These are phyloP conservation scores for Clarias macrocephalus DNA, from an alignment of 2,113 vertebrate genomes.

Conservation along the genomic window DNA sequence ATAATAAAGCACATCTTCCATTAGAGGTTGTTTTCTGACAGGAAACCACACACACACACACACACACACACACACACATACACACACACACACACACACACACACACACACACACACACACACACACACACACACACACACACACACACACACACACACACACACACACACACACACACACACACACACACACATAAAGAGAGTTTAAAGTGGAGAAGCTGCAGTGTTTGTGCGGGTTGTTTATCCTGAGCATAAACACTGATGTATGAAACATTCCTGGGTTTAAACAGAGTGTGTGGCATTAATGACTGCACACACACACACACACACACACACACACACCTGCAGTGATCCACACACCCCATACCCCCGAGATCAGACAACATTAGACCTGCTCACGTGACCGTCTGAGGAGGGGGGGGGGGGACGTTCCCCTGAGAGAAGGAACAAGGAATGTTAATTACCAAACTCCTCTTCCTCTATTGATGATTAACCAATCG, in stretches of 20 bases:
- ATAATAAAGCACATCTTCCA: background rate
- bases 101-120: slow-evolving; percentile 1
- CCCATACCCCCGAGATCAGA: background rate
- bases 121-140: background rate
- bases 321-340: background rate
- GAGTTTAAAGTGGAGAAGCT: background rate
- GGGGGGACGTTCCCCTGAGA: background rate
- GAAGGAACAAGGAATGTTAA: background rate
- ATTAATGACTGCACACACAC: background rate
- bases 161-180: slow-evolving; percentile 7
- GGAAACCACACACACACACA: background rate
- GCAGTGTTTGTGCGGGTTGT: background rate
- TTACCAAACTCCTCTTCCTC: background rate
- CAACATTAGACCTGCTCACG: background rate
- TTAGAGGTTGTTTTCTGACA: background rate
- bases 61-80: background rate
- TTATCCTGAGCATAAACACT: slow-evolving; percentile 6
- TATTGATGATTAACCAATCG: background rate
- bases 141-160: background rate
- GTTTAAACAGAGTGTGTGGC: background rate
- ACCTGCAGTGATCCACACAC: background rate
- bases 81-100: slow-evolving; percentile 9
- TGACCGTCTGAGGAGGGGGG: background rate
- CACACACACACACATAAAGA: background rate
- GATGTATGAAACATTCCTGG: background rate